A percentile compares a stretch with the other conserved stretches of the same genome.
phyloP scores from a whole-genome alignment of 2,888 invertebrate genomes.

The Limenitis camilla region DNA sequence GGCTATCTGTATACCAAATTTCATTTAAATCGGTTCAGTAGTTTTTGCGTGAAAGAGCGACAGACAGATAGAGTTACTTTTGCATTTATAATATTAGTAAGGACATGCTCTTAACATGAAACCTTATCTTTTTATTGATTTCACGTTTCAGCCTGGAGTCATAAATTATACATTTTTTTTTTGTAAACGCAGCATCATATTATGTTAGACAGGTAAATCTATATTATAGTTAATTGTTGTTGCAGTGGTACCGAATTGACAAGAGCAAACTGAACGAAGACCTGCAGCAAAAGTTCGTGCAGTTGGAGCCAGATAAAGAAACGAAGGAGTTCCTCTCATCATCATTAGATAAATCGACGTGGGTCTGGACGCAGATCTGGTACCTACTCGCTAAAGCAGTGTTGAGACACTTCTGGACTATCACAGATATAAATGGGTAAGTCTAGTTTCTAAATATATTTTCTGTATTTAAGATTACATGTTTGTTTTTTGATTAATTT shows the following conservation, averaged over 20 bases:
- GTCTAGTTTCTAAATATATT: no score
- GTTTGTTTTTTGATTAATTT: no score
- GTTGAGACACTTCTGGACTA: conserved; percentile 91
- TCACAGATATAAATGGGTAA: conserved; percentile 96
- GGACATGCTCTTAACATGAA: no score
- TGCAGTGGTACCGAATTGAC: conserved; percentile 84
- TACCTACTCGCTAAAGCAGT: conserved; percentile 90
- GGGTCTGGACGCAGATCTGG: conserved; percentile 92
- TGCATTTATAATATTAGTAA: no score
- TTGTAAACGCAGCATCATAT: background rate
- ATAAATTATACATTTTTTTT: no score
- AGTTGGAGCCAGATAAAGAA: conserved; percentile 80
- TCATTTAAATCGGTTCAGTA: no score
- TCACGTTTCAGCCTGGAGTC: no score
- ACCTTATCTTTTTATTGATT: no score
- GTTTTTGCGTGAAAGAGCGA: no score
- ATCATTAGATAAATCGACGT: conserved; percentile 87
- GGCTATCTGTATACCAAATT: no score
- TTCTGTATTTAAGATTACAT: no score
- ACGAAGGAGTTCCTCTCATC: conserved; percentile 82
- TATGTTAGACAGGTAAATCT: background rate
- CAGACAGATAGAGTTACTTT: no score
- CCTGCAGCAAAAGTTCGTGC: conserved; percentile 76
- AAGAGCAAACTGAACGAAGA: conserved; percentile 67
- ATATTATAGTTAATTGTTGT: conserved; percentile 29